Conservation (phyloP, 35 echinoderm and acorn worm genomes). For the Anneissia japonica region DNA sequence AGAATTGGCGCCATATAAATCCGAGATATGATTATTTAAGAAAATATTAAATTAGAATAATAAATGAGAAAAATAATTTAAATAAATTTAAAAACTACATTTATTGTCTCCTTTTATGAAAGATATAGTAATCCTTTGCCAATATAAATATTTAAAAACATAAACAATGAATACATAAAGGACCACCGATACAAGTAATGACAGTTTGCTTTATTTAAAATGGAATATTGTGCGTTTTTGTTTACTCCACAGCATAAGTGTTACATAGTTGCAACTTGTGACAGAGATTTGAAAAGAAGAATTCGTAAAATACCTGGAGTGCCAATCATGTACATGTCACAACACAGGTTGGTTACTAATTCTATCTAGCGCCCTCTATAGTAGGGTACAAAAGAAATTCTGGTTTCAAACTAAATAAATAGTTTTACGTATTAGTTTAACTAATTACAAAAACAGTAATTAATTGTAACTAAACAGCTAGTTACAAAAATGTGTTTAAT, state of each 20-base stretch:
- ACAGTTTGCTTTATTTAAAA: not conserved
- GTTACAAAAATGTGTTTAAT: too few species aligned
- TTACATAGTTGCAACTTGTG: slow-evolving; percentile 97
- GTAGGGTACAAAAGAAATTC: too few species aligned
- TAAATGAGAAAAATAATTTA: too few species aligned
- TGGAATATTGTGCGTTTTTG: not conserved
- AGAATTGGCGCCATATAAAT: too few species aligned
- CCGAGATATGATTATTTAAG: too few species aligned
- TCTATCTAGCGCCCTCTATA: not conserved
- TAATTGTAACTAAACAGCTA: not conserved
- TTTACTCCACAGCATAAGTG: slow-evolving; percentile 80
- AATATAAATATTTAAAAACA: too few species aligned
- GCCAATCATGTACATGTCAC: slow-evolving; percentile 94
- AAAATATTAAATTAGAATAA: too few species aligned
- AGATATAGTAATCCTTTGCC: too few species aligned
- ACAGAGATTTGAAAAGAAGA: slow-evolving; percentile 95
- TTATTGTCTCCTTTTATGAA: too few species aligned
- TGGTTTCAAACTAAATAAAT: not conserved
- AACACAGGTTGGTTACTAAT: slow-evolving; percentile 49
- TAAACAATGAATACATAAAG: not conserved
- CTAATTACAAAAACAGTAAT: not conserved
- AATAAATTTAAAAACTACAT: too few species aligned
- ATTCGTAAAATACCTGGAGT: slow-evolving; percentile 96
- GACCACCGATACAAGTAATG: not conserved
- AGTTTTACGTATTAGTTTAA: not conserved